phyloP scores from a whole-genome alignment of 2,888 invertebrate species.

The Drosophila limbata region DNA sequence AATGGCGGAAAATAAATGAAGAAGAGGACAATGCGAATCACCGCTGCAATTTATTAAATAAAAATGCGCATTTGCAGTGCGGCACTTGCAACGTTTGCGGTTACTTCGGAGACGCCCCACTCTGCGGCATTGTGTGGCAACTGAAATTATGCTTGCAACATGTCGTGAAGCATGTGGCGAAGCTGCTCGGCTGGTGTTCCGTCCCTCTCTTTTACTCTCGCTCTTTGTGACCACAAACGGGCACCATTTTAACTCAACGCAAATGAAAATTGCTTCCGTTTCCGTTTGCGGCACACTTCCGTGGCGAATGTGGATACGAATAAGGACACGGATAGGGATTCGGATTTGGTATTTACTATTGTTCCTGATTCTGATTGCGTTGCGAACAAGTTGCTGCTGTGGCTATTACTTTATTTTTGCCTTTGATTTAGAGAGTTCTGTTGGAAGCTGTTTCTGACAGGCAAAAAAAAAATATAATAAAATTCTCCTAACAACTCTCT shows the following conservation, averaged over 20 bases:
- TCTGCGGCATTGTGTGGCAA: slow-evolving; percentile 46
- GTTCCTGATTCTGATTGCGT: slow-evolving; percentile 77
- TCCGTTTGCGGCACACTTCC: slow-evolving; percentile 69
- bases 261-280: slow-evolving; percentile 82
- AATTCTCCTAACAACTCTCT: slow-evolving; percentile 14
- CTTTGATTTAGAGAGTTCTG: slow-evolving; percentile 42
- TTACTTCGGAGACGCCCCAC: slow-evolving; percentile 33
- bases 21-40: slow-evolving; percentile 45
- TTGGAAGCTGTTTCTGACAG: slow-evolving; percentile 17
- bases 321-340: slow-evolving; percentile 37
- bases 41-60: slow-evolving; percentile 66
- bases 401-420: slow-evolving; percentile 22
- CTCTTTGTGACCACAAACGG: slow-evolving; percentile 53
- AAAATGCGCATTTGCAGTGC: slow-evolving; percentile 62
- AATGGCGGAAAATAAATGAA: slow-evolving; percentile 6
- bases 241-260: slow-evolving; percentile 70
- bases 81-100: slow-evolving; percentile 73
- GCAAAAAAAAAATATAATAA: background rate
- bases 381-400: slow-evolving; percentile 43
- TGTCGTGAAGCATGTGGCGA: slow-evolving; percentile 61
- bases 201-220: slow-evolving; percentile 1
- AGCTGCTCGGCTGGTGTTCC: slow-evolving; percentile 13
- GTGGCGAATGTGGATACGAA: slow-evolving; percentile 47
- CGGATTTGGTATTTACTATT: slow-evolving; percentile 59
- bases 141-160: slow-evolving; percentile 72